Evolutionary conservation across 2,113 vertebrate genomes (phyloP), one percentile per base, ranked within the genome.

Genomic region (Percina caprodes): DNA sequence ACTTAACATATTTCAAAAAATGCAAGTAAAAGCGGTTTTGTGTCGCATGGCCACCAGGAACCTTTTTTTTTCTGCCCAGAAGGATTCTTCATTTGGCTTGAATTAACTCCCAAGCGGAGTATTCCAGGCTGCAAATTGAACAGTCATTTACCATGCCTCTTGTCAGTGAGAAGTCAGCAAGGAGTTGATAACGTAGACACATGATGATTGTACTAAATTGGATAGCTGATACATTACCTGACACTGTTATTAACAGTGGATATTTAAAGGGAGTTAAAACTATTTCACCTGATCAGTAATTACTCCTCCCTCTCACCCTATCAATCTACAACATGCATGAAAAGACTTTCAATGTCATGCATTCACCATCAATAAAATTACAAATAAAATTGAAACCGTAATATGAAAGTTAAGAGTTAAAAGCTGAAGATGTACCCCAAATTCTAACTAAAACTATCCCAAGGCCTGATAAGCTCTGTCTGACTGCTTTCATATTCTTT

Each of bases 211-310:
- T 66, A 67, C 0, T 30, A 23, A 48, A 24, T 33, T 58, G 49
- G 69, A 51, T n/a, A 81, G 35, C 24, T 0, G 54, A 77, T 61
- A 9, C 0, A 61, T 77, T 72, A 77, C 60, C 0, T 15, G 0
- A 18, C 33, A 4, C 33, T 23, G 19, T 63, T 68, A 68, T 51
- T 55, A 70, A 67, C 19, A 7, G n/a, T 1, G 15, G 69, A 35
- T 69, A 26, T 77, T 2, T 73, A 62, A 61, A 62, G 19, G 5
- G 12, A n/a, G 12, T 69, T 74, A 52, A 70, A 54, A 26, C 3
- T 6, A 3, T 59, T 59, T 45, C 21, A 35, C 18, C 21, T 61
- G 26, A 46, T 63, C 39, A 52, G 45, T 33, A 8, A 68, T 63
- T 35, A 49, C 30, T 72, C 6, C 10, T 42, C 6, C 61, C n/a